phyloP scores from a whole-genome alignment of 2,888 invertebrate species.

The Timema cristinae region DNA sequence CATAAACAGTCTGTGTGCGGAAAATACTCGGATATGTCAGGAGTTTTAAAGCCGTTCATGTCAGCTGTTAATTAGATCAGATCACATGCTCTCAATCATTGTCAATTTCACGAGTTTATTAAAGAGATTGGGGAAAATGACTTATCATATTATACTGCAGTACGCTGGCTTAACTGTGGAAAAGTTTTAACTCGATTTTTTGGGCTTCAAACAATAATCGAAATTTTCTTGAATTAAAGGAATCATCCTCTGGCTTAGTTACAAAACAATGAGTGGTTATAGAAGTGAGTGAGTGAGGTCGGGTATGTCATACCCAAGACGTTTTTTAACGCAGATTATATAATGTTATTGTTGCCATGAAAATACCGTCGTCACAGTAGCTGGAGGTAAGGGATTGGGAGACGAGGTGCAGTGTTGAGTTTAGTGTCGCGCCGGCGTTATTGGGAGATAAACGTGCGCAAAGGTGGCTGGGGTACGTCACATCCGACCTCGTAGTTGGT shows the following conservation, averaged over 20 bases:
- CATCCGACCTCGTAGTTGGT: too few relatives aligned
- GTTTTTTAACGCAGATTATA: too few relatives aligned
- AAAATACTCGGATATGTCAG: constrained; percentile 40
- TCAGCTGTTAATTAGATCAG: constrained; percentile 39
- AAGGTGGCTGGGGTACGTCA: too few relatives aligned
- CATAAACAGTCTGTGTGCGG: constrained; percentile 38
- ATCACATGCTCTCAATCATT: constrained; percentile 17
- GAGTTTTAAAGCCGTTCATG: constrained; percentile 38
- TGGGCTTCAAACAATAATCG: constrained; percentile 32
- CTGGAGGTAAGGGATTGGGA: too few relatives aligned
- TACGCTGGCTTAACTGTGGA: constrained; percentile 32
- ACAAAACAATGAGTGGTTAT: constrained; percentile 34
- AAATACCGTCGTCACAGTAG: too few relatives aligned
- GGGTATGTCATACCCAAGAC: too few relatives aligned
- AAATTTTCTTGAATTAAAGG: constrained; percentile 34
- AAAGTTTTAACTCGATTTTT: constrained; percentile 33
- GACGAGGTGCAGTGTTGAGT: too few relatives aligned
- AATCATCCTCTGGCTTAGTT: constrained; percentile 33
- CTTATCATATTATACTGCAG: constrained; percentile 32
- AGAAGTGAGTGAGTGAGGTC: constrained; percentile 35
- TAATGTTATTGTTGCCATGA: too few relatives aligned
- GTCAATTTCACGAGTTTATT: constrained; percentile 35
- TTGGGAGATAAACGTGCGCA: too few relatives aligned
- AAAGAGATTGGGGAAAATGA: constrained; percentile 37
- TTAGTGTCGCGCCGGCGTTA: too few relatives aligned